Base-by-base conservation (phyloP, 2,888 invertebrate genomes). In the Meganola albula region DNA sequence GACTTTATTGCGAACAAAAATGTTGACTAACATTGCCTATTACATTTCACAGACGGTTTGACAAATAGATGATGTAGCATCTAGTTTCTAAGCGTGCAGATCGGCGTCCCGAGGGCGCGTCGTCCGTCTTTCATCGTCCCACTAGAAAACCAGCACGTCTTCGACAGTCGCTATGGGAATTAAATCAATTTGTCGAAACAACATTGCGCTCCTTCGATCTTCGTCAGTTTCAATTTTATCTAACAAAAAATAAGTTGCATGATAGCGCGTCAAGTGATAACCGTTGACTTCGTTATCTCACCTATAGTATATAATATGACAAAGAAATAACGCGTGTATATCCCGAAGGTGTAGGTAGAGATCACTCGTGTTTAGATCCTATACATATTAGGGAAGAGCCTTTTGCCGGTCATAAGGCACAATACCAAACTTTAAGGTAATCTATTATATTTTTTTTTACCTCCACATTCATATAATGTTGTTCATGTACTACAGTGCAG, bases 111-210 rank as follows among this genome's bases (percentile, higher is more conserved):
- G 44, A 40, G 31, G 59, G 61, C 61, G 59, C 35, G 40, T 35
- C 31, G 46, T n/a, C n/a, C n/a, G n/a, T n/a, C n/a, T n/a, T n/a
- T n/a, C n/a, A n/a, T n/a, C n/a, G n/a, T n/a, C n/a, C n/a, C n/a
- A n/a, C n/a, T n/a, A 44, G 58, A 61, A 49, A 6, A 5, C 16
- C 4, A 16, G 20, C 3, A 3, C 49, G 45, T n/a, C 58, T 55
- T 40, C 62, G 60, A 64, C 64, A 69, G 63, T 62, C 61, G 67
- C 68, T 45, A 46, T 50, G 68, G 74, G 74, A 76, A 73, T 70
- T 63, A 63, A 77, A 77, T 77, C 77, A 79, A 80, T 78, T 78
- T 78, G 73, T 70, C 68, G 70, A 51, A 63, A 65, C 65, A 68
- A 74, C 71, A 66, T 69, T 60, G 63, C 54, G 57, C 63, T 53